Evolutionary conservation across 2,113 vertebrate genomes (phyloP).

Genomic region (Psammodynastes pulverulentus): DNA sequence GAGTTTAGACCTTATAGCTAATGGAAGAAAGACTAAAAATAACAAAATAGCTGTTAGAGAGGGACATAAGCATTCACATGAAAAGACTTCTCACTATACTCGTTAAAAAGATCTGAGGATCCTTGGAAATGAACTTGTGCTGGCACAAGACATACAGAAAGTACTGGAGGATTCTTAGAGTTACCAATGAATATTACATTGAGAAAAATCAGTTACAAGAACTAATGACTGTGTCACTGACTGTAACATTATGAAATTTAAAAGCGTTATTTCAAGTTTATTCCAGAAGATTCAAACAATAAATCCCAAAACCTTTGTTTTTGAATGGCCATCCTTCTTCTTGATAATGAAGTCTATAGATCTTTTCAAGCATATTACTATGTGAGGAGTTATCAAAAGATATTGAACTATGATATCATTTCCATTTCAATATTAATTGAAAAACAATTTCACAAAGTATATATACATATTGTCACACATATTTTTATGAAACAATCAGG

Average conservation of each 20-base stretch:
- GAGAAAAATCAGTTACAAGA: constrained; percentile 62
- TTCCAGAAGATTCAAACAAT: constrained; percentile 62
- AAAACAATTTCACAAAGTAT: constrained; percentile 29
- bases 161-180: constrained; percentile 31
- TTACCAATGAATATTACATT: constrained; percentile 55
- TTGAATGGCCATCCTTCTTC: constrained; percentile 50
- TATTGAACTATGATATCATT: constrained; percentile 36
- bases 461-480: constrained; percentile 2
- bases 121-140: constrained; percentile 9
- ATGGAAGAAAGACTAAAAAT: neutral
- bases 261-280: constrained; percentile 66
- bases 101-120: neutral
- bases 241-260: constrained; percentile 66
- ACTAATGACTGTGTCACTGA: constrained; percentile 65
- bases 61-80: neutral
- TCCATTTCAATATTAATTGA: constrained; percentile 53
- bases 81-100: neutral
- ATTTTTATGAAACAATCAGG: constrained; percentile 9
- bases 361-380: constrained; percentile 59
- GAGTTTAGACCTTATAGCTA: neutral
- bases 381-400: constrained; percentile 55
- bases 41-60: neutral
- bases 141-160: constrained; percentile 20
- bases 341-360: constrained; percentile 66
- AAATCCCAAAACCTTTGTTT: constrained; percentile 55